Base-by-base conservation (phyloP, 2,113 vertebrate species). In the Apodemus sylvaticus region DNA sequence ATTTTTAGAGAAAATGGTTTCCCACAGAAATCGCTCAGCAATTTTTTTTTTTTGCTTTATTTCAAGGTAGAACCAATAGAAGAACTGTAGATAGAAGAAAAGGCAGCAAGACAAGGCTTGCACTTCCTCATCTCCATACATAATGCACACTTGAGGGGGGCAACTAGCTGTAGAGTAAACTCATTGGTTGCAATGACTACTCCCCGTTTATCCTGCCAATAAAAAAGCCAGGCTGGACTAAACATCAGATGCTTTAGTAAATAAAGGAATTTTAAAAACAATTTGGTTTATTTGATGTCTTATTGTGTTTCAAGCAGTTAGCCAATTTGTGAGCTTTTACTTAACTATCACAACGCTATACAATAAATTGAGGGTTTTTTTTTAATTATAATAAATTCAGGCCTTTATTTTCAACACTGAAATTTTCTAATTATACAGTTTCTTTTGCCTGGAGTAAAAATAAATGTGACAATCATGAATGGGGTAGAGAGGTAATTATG, bases 11-110 rank as follows among this genome's bases (percentile, higher is more conserved):
- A 96, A 98, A 97, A 42, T 71, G 11, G 85, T 95, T 98, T 98
- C 92, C 90, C 97, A 97, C 74, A 94, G 91, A 71, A 90, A 93
- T 51, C 74, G 90, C 96, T 96, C 4, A 90, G 97, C 97, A 97
- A 42, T 77, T 77, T 81, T n/a, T 22, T 86, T 87, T 98, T 96
- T 96, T 97, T 89, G 90, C 98, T 98, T 96, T 89, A 71, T 95
- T 95, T 97, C 93, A 95, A 98, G 97, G 73, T 74, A 79, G 87
- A 91, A 73, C 90, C 1, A 1, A 68, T 94, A 64, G 91, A 92
- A 90, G 91, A 97, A 96, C 96, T 97, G 73, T 93, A 93, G 97
- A 98, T 68, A 94, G 94, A 97, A 98, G 95, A 97, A 97, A 97
- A 94, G 89, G 71, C 77, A 86, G 89, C 71, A 51, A 96, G 86